Evolutionary conservation across 2,797 vertebrate species (phyloP).

Genomic region (Rhinichthys osculus): DNA sequence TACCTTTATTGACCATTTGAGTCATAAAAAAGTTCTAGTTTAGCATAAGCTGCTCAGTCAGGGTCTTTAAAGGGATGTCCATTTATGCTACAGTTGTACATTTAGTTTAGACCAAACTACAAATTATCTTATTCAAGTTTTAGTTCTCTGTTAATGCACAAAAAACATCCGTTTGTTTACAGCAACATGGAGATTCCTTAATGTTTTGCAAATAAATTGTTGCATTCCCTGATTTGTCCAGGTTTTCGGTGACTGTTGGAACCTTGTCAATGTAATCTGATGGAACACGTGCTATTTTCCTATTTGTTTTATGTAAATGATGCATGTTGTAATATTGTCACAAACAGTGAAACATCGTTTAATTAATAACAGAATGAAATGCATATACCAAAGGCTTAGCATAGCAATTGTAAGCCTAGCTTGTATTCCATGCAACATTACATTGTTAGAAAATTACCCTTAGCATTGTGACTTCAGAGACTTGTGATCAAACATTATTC

Average conservation of each 20-base stretch:
- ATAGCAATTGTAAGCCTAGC: background rate
- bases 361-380: background rate
- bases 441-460: background rate
- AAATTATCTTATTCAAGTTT: background rate
- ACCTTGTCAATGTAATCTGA: background rate
- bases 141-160: background rate
- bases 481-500: conserved; percentile 22
- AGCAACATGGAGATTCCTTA: background rate
- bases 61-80: background rate
- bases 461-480: background rate
- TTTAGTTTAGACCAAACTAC: background rate
- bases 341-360: background rate
- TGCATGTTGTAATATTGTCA: background rate
- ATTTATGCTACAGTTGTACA: background rate
- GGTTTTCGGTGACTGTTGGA: background rate
- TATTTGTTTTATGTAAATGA: background rate
- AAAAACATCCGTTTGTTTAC: background rate
- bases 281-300: background rate
- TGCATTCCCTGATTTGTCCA: background rate
- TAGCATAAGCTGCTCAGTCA: background rate
- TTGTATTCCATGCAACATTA: background rate
- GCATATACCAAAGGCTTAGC: background rate
- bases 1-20: background rate
- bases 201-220: background rate
- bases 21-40: background rate